These are phyloP conservation scores for Telenomus remus DNA, from an alignment of 1,140 invertebrate species.

Conservation along the genomic window DNA sequence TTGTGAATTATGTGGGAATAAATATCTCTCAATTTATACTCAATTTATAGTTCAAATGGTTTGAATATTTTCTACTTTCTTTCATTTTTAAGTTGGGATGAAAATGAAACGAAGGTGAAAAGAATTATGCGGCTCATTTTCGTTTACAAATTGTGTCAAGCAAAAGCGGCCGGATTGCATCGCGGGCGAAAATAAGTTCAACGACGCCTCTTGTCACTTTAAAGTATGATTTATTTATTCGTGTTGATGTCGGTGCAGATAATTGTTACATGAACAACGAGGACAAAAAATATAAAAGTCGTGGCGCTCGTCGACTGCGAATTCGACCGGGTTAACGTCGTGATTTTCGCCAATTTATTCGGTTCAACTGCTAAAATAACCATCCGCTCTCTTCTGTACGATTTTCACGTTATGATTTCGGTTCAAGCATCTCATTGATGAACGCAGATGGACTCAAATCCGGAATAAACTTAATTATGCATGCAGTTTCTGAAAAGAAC, in stretches of 20 bases:
- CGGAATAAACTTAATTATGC: no score
- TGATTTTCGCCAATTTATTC: conserved; percentile 38
- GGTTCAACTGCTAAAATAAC: conserved; percentile 27
- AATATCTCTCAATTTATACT: no score
- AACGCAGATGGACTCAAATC: conserved; percentile 5
- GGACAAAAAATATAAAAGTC: conserved; percentile 38
- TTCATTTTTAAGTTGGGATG: no score
- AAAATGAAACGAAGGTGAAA: no score
- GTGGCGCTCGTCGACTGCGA: conserved; percentile 22
- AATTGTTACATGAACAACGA: conserved; percentile 51
- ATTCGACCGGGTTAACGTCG: conserved; percentile 17
- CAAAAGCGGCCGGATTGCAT: background rate
- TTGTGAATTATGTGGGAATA: conserved; percentile 11
- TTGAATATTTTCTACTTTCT: no score
- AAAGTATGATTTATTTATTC: conserved; percentile 69
- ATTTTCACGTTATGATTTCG: conserved; percentile 20
- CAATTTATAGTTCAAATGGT: no score
- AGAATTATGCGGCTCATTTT: no score
- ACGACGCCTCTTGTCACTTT: conserved; percentile 56
- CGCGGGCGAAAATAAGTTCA: conserved; percentile 55
- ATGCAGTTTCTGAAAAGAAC: no score
- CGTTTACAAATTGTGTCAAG: conserved; percentile 11
- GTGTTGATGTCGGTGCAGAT: conserved; percentile 33
- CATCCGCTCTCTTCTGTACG: conserved; percentile 2
- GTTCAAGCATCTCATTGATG: conserved; percentile 34